These are phyloP conservation scores for Aspidapion aeneum DNA, from an alignment of 2,888 invertebrate species.

Conservation along the genomic window DNA sequence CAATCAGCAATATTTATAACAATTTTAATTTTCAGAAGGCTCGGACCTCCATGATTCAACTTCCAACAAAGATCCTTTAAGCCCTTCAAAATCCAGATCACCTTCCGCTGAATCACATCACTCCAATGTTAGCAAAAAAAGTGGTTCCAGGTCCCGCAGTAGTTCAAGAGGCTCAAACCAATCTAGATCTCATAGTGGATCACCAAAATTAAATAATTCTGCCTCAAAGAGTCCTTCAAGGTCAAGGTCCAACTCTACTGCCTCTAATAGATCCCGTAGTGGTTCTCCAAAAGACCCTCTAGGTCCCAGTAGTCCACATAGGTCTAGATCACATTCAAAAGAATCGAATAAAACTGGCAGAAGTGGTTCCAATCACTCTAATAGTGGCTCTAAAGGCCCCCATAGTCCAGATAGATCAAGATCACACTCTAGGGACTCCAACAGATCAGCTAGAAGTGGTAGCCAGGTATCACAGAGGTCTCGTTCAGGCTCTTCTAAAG, in stretches of 20 bases:
- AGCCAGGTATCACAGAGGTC: background rate
- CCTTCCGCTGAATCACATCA: conserved; percentile 16
- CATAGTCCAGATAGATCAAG: background rate
- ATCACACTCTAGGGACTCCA: background rate
- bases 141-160: conserved; percentile 1
- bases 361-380: background rate
- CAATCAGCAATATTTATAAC: too few relatives aligned
- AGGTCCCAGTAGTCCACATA: conserved; percentile 28
- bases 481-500: background rate
- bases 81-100: conserved; percentile 14
- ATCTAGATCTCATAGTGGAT: conserved; percentile 11
- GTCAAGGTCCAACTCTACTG: conserved; percentile 24
- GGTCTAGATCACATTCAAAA: conserved; percentile 35
- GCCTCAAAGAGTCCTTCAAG: conserved; percentile 32
- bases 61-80: background rate
- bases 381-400: background rate
- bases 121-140: conserved; percentile 5
- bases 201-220: background rate
- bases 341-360: background rate
- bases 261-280: background rate
- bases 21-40: conserved; percentile 17
- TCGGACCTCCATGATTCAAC: conserved; percentile 8
- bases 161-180: background rate
- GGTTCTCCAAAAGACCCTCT: conserved; percentile 16
- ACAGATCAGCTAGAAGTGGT: background rate